Base-by-base conservation (phyloP, 2,113 vertebrate genomes). In the Scortum barcoo region DNA sequence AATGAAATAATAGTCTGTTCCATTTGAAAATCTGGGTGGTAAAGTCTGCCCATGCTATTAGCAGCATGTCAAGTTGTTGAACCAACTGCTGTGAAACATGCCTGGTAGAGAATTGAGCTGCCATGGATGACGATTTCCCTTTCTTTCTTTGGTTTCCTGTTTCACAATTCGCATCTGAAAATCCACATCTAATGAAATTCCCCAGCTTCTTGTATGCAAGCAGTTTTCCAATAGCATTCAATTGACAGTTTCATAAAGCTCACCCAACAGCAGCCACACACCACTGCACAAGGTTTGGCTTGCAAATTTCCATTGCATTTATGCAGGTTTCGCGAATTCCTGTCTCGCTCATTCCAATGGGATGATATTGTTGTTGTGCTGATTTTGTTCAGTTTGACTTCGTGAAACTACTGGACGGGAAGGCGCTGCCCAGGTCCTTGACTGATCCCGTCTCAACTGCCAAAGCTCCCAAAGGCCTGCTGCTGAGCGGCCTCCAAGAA, bases 331-430 rank as follows among this genome's bases (percentile, higher is more conserved):
- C 9, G 17, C 58, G 0, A 73, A 80, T 73, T 56, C 22, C 57
- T 2, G 4, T 24, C 57, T 54, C 19, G n/a, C 67, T 72, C 17
- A n/a, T 46, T 48, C 61, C 40, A 50, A 3, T 53, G 30, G 65
- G 56, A 56, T 69, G 71, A 40, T n/a, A 50, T 33, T 60, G n/a
- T 54, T 33, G 50, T 72, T 68, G 12, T 80, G n/a, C 50, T 88
- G 67, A 68, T 69, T 86, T 42, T 80, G 42, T 81, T 81, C 95
- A 99, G 98, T 99, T 98, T 82, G 98, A 99, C 95, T 99, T 99
- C 93, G 97, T 99, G 87, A 98, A 99, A 88, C 94, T 99, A 88
- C 95, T 99, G 96, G 97, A 99, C 69, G 98, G 98, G 75, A 99
- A 99, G 76, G 97, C 98, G 86, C 93, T 99, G 90, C 96, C 97